phyloP scores from a whole-genome alignment of 2,888 invertebrate species.

The Rhingia rostrata region DNA sequence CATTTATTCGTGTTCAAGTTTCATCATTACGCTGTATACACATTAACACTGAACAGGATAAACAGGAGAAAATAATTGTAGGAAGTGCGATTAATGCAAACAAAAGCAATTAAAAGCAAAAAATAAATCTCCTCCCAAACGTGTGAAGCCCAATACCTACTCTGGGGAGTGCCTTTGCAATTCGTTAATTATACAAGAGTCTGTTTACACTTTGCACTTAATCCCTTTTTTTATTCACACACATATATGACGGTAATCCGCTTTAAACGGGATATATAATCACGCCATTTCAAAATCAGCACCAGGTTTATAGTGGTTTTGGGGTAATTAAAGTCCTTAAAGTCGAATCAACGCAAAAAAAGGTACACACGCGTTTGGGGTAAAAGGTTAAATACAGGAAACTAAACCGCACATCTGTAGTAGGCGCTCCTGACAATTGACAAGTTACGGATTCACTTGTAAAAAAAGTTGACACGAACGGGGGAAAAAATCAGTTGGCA shows the following conservation, averaged over 20 bases:
- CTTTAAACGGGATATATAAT: slow-evolving; percentile 31
- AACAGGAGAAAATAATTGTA: slow-evolving; percentile 37
- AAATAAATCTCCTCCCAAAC: slow-evolving; percentile 32
- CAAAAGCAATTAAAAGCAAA: slow-evolving; percentile 53
- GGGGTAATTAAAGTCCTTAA: slow-evolving; percentile 44
- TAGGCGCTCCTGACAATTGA: slow-evolving; percentile 12
- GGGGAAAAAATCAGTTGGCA: slow-evolving; percentile 10
- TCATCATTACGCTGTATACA: slow-evolving; percentile 41
- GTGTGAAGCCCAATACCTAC: slow-evolving; percentile 20
- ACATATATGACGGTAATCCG: slow-evolving; percentile 39
- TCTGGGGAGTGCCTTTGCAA: slow-evolving; percentile 20
- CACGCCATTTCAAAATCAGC: slow-evolving; percentile 64
- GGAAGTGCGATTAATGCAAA: slow-evolving; percentile 56
- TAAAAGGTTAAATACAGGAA: slow-evolving; percentile 8
- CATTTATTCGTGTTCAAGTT: slow-evolving; percentile 63
- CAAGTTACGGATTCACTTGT: slow-evolving; percentile 23
- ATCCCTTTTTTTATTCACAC: background rate
- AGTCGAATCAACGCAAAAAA: background rate
- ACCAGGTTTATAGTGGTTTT: slow-evolving; percentile 13
- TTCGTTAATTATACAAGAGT: slow-evolving; percentile 36
- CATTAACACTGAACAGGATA: slow-evolving; percentile 31
- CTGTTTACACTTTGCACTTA: slow-evolving; percentile 32
- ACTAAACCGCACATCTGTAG: slow-evolving; percentile 11
- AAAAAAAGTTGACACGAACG: slow-evolving; percentile 10
- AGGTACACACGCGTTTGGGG: slow-evolving; percentile 36